Evolutionary conservation across 2,113 vertebrate genomes (phyloP).

Genomic region (Herpetotheres cachinnans): DNA sequence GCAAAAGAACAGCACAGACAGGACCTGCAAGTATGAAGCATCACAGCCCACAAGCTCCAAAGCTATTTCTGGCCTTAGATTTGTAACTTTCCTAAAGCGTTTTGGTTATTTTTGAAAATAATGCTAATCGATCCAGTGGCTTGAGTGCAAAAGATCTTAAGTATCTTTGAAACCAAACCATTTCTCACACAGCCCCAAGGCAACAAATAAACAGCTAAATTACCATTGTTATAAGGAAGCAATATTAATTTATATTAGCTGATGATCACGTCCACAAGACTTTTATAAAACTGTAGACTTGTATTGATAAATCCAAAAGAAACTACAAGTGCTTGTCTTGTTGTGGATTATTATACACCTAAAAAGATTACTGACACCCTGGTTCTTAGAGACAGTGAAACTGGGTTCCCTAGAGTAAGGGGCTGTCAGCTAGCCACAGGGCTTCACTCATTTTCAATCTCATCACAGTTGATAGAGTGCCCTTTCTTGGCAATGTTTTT

Average conservation of each 20-base stretch:
- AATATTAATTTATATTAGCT: not conserved
- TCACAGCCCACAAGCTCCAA: not conserved
- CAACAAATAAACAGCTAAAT: not conserved
- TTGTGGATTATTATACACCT: not conserved
- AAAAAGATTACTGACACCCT: not conserved
- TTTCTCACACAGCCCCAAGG: not conserved
- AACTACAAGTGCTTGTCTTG: not conserved
- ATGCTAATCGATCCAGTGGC: not conserved
- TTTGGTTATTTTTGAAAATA: not conserved
- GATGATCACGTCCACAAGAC: not conserved
- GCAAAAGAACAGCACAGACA: not conserved
- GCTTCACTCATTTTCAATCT: not conserved
- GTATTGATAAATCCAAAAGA: not conserved
- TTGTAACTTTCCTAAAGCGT: not conserved
- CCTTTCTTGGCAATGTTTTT: not conserved
- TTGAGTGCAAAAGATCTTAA: not conserved
- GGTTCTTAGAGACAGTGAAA: conserved; percentile 12
- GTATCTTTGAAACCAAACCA: not conserved
- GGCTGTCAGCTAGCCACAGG: not conserved
- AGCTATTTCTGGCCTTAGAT: not conserved
- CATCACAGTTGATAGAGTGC: not conserved
- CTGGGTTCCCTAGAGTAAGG: not conserved
- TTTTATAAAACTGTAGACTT: not conserved
- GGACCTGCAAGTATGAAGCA: not conserved
- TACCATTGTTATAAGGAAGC: not conserved